Evolutionary conservation across 1,140 invertebrate genomes (phyloP), one percentile per base, ranked within the genome.

Genomic region (Ditylenchus dipsaci): DNA sequence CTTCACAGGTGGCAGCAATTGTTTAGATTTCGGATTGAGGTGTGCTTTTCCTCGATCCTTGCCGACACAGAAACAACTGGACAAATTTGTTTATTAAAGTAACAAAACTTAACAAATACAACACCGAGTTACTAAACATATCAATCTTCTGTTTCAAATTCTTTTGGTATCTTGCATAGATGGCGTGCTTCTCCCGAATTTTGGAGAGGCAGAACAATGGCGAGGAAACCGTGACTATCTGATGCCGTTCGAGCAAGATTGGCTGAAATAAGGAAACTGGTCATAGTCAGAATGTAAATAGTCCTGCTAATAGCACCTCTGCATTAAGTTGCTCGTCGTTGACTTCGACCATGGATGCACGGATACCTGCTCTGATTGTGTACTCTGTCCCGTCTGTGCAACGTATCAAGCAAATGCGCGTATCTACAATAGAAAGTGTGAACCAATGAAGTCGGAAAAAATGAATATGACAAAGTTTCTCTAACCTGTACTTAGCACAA

Each of bases 351-450:
- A 75, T 33, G 17, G 53, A 65, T 17, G 69, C 74, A n/a, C 47
- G 42, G 49, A 75, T 74, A 19, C 74, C 74, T 1, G 69, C 75
- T 17, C 74, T 68, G 30, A 75, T 75, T 23, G 33, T 53, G 45
- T 67, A 30, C 5, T 67, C 68, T 9, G 53, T 43, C n/a, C 74
- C 74, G 57, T 75, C 69, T n/a, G 57, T 26, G 47, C 61, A 58
- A 1, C 38, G 63, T 19, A 75, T 63, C 15, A 67, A 57, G 38
- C 74, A 75, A 26, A 75, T 42, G 30, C 65, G 68, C 21, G 69
- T 72, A 21, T 75, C 63, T 19, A 63, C 63, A n/a, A 30, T n/a
- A n/a, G n/a, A 42, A 56, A 72, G n/a, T 19, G 42, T 63, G 21
- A n/a, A n/a, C n/a, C 15, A 49, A 65, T 5, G 9, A 7, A 62